Evolutionary conservation across 2,113 vertebrate genomes (phyloP).

Genomic region (Raphicerus campestris): DNA sequence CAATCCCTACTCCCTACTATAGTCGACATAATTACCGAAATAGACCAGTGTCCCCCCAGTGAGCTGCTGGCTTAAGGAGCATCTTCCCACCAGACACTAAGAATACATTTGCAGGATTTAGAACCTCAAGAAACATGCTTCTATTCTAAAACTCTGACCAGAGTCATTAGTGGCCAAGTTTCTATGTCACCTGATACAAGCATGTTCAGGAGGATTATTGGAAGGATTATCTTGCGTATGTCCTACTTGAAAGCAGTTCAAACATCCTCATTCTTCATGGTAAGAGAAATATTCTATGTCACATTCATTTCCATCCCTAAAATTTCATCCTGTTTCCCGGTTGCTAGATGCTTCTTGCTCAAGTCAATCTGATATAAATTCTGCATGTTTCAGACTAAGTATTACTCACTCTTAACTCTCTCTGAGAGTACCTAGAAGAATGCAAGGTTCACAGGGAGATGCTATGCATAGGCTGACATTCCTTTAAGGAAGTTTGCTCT

Average conservation of each 20-base stretch:
- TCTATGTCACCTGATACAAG: background rate
- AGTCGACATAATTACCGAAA: background rate
- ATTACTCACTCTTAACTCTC: background rate
- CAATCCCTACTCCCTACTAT: background rate
- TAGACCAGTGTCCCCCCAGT: background rate
- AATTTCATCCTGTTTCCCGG: background rate
- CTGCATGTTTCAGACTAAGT: background rate
- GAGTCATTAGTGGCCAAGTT: background rate
- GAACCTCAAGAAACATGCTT: background rate
- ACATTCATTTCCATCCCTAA: background rate
- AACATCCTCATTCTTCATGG: background rate
- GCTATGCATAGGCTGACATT: background rate
- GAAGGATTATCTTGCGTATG: background rate
- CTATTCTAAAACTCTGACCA: background rate
- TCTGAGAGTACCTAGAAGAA: background rate
- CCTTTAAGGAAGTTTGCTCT: background rate
- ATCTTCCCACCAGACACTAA: background rate
- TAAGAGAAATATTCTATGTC: background rate
- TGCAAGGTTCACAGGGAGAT: background rate
- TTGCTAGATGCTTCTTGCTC: background rate
- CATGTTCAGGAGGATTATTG: background rate
- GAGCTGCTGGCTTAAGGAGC: background rate
- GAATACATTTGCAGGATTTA: background rate
- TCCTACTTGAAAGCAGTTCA: background rate
- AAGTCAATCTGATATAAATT: background rate